Evolutionary conservation across 2,113 vertebrate species (phyloP), one percentile per base, ranked within the genome.

Genomic region (Protobothrops flavoviridis): DNA sequence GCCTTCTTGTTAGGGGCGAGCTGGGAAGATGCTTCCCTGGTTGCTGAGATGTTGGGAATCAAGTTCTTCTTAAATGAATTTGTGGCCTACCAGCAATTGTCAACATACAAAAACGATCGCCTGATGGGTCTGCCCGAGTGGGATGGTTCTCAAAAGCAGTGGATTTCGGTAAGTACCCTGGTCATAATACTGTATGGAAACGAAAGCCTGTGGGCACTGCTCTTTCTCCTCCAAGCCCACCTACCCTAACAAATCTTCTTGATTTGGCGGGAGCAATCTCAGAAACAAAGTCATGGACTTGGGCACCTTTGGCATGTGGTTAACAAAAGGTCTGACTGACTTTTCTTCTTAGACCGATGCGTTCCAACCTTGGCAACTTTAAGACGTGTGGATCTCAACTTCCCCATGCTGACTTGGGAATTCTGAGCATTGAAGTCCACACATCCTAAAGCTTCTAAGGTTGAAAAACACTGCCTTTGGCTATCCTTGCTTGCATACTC

Each of bases 1-100:
- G 98, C 99, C 93, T 99, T 99, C 94, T 97, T 99, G 95, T 98
- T 99, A 98, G 99, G 99, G 0, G 97, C 98, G 48, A 97, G 98
- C 13, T 99, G 98, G 93, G 95, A 97, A 0, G 99, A 99, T 94
- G 98, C 98, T 1, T 98, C 98, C 0, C 85, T 96, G 57, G 98
- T 99, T 61, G 99, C 99, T 0, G 98, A 99, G 93, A 97, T 99
- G 57, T 97, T 99, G 90, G 99, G 99, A 10, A 98, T 97, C 33
- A 99, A 99, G 96, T 97, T 99, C 92, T 99, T 99, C 96, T 97
- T 99, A 93, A 99, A 99, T 0, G 99, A 99, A 96, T 99, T 99
- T 95, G 98, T 99, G 95, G 99, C 99, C 0, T 99, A 99, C 87
- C 85, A 99, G 96, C 97, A 97, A 86, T 97, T 99, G 33, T 97